A percentile compares a stretch with the other conserved stretches of the same genome.
These are phyloP conservation scores for Macrobrachium nipponense DNA, from an alignment of 1,140 invertebrate species.

Conservation along the genomic window DNA sequence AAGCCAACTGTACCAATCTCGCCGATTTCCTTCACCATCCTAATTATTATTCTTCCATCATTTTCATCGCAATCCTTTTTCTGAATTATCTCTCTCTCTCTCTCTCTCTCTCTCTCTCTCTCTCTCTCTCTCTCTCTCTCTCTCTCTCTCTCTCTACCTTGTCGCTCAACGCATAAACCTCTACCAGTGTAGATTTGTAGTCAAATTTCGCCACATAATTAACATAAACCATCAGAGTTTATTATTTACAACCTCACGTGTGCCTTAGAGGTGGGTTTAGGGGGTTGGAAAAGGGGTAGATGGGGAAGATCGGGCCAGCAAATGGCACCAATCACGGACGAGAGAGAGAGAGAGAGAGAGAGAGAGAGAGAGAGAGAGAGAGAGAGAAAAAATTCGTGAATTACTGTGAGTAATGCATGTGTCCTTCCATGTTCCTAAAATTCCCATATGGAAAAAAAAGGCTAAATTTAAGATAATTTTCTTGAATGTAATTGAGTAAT, in stretches of 20 bases:
- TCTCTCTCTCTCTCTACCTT: neutral
- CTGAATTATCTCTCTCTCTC: neutral
- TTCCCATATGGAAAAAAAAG: too few relatives aligned
- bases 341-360: too few relatives aligned
- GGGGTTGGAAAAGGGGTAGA: neutral
- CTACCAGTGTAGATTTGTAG: too few relatives aligned
- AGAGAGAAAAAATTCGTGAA: neutral
- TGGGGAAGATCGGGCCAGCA: neutral
- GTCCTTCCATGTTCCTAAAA: too few relatives aligned
- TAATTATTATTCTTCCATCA: neutral
- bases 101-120: neutral
- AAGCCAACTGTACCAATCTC: neutral
- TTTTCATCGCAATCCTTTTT: neutral
- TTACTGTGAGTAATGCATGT: too few relatives aligned
- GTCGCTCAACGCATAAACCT: neutral
- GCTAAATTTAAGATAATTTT: too few relatives aligned
- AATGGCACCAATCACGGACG: too few relatives aligned
- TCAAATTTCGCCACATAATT: too few relatives aligned
- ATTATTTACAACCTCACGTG: too few relatives aligned
- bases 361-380: neutral
- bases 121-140: conserved; percentile 2
- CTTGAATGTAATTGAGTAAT: too few relatives aligned
- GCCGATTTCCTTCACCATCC: neutral
- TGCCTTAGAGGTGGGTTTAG: neutral
- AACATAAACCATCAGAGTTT: too few relatives aligned